A percentile compares a stretch with the other conserved stretches of the same genome.
These are phyloP conservation scores for Hydroisotoma schaefferi DNA, from an alignment of 2,888 invertebrate species.

Conservation along the genomic window DNA sequence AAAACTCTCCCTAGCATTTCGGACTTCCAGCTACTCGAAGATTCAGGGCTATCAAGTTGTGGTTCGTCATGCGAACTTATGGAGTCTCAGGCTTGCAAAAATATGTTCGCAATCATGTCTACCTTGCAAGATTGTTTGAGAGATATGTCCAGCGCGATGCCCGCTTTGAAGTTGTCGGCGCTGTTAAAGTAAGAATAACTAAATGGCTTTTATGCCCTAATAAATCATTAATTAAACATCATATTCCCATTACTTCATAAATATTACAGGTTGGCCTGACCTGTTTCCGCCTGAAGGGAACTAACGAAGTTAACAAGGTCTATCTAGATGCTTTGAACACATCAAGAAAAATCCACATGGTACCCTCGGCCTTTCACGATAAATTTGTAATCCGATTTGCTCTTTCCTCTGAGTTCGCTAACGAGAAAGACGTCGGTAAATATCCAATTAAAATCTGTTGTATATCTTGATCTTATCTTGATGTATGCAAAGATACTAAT, in stretches of 20 bases:
- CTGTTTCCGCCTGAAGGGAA: conserved; percentile 68
- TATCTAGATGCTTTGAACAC: conserved; percentile 74
- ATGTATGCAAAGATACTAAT: not conserved
- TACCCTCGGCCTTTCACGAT: conserved; percentile 70
- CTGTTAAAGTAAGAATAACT: conserved; percentile 15
- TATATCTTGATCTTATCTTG: not conserved
- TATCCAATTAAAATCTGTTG: not conserved
- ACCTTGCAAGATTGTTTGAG: conserved; percentile 33
- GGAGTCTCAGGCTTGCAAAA: conserved; percentile 30
- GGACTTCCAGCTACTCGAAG: conserved; percentile 17
- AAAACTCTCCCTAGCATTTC: too few species aligned
- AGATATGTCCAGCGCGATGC: conserved; percentile 28
- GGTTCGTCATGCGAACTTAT: conserved; percentile 34
- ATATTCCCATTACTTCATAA: too few species aligned
- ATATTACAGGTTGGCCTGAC: conserved; percentile 68
- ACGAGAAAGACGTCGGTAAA: conserved; percentile 30
- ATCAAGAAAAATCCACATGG: conserved; percentile 80
- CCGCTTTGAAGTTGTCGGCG: conserved; percentile 33
- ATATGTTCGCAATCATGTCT: conserved; percentile 30
- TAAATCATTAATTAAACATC: not conserved
- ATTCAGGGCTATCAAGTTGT: conserved; percentile 36
- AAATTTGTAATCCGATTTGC: conserved; percentile 60
- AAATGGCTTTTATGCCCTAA: too few species aligned
- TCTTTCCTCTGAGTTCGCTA: conserved; percentile 20
- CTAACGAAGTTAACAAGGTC: conserved; percentile 69